A percentile compares a stretch with the other conserved stretches of the same genome.
Conservation (phyloP, 1,140 invertebrate species). For the Parapsyche elsis region DNA sequence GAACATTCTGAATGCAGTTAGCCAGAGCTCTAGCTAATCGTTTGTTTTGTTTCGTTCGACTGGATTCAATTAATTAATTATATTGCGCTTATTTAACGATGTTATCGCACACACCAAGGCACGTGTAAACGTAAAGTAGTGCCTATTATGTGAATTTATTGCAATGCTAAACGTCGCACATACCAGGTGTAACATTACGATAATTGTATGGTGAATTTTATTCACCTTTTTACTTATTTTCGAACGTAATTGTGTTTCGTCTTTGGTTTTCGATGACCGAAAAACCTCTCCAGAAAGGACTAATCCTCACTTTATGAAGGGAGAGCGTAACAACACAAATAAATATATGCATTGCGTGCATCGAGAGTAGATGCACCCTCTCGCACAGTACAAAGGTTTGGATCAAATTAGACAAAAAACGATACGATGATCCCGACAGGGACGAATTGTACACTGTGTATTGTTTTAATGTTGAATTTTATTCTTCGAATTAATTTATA, state of each 20-base stretch:
- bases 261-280: neutral
- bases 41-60: too few species aligned
- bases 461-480: neutral
- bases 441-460: slow-evolving; percentile 31
- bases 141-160: too few species aligned
- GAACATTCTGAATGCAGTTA: too few species aligned
- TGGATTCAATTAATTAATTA: too few species aligned
- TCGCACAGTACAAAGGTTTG: slow-evolving; percentile 42
- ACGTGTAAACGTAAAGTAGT: too few species aligned
- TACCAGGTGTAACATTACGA: too few species aligned
- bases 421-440: slow-evolving; percentile 43
- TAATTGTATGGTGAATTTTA: too few species aligned
- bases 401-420: slow-evolving; percentile 56
- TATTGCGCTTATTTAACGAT: too few species aligned
- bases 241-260: neutral
- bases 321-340: slow-evolving; percentile 36
- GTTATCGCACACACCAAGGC: too few species aligned
- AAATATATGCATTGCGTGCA: slow-evolving; percentile 41
- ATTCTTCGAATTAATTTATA: too few species aligned
- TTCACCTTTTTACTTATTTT: neutral
- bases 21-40: too few species aligned
- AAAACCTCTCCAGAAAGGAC: neutral
- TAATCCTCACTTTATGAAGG: neutral
- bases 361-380: slow-evolving; percentile 20
- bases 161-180: too few species aligned